phyloP scores from a whole-genome alignment of 2,113 vertebrate genomes.

The Castor canadensis region DNA sequence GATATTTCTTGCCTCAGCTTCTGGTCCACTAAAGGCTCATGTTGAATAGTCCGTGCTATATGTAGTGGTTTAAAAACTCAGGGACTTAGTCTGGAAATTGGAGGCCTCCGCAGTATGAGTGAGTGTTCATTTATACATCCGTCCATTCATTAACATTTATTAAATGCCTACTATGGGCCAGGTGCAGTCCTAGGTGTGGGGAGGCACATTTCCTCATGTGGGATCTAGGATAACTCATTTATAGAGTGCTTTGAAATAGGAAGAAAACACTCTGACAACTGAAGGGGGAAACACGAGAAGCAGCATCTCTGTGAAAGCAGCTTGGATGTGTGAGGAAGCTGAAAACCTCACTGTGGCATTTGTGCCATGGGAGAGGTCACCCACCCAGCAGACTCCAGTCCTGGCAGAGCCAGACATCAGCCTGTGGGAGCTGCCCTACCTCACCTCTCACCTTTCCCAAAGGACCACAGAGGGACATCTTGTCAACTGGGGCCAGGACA shows the following conservation, averaged over 20 bases:
- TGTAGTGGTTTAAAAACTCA: neutral
- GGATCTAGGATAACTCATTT: neutral
- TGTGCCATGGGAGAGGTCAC: neutral
- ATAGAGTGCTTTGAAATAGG: neutral
- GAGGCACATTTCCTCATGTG: neutral
- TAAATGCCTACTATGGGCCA: neutral
- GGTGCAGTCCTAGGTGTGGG: neutral
- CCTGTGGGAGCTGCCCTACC: neutral
- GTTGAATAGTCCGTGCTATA: too few species aligned
- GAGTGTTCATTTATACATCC: neutral
- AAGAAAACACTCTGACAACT: neutral
- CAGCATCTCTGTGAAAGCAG: neutral
- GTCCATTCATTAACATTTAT: neutral
- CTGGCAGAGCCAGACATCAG: rapidly evolving
- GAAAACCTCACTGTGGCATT: neutral
- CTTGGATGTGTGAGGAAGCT: too few species aligned
- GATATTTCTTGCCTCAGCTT: neutral
- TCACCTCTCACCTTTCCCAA: neutral
- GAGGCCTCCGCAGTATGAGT: neutral
- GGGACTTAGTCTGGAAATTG: neutral
- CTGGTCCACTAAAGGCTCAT: neutral
- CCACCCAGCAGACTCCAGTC: neutral
- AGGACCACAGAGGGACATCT: neutral
- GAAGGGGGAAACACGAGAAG: neutral
- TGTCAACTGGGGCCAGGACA: constrained; percentile 21